phyloP scores from a whole-genome alignment of 1,140 invertebrate species.

The Zaprionus inermis region DNA sequence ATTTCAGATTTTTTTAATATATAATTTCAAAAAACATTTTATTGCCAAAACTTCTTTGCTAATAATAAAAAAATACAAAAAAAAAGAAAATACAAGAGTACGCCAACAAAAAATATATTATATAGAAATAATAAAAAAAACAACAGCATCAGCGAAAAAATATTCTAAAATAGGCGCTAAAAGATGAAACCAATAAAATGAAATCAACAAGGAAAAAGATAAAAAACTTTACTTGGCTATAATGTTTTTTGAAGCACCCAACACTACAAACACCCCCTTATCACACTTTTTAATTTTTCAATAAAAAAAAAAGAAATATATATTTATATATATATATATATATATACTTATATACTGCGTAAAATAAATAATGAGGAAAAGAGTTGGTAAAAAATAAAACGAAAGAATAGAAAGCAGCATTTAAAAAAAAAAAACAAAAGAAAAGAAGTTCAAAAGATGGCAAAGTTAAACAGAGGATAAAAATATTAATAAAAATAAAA shows the following conservation, averaged over 20 bases:
- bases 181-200: slow-evolving; percentile 59
- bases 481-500: slow-evolving; percentile 47
- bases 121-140: slow-evolving; percentile 54
- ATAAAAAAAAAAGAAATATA: slow-evolving; percentile 44
- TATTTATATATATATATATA: slow-evolving; percentile 12
- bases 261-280: slow-evolving; percentile 79
- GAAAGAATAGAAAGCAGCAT: slow-evolving; percentile 54
- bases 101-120: slow-evolving; percentile 67
- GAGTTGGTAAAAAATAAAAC: slow-evolving; percentile 50
- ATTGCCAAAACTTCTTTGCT: slow-evolving; percentile 82
- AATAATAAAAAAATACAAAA: slow-evolving; percentile 53
- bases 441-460: slow-evolving; percentile 62
- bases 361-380: slow-evolving; percentile 51
- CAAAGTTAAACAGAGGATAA: slow-evolving; percentile 59
- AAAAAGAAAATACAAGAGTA: slow-evolving; percentile 59
- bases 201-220: slow-evolving; percentile 67
- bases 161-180: slow-evolving; percentile 59
- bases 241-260: slow-evolving; percentile 83
- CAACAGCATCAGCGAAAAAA: slow-evolving; percentile 55
- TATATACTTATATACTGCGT: slow-evolving; percentile 45
- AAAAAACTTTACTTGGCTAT: slow-evolving; percentile 72
- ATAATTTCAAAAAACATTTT: slow-evolving; percentile 84
- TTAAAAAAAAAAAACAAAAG: slow-evolving; percentile 52
- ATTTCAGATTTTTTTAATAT: slow-evolving; percentile 84
- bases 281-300: slow-evolving; percentile 80